Percentiles rank a stretch among this genome's conserved stretches.
phyloP scores from a whole-genome alignment of 2,888 invertebrate species.

The Noctua janthina region DNA sequence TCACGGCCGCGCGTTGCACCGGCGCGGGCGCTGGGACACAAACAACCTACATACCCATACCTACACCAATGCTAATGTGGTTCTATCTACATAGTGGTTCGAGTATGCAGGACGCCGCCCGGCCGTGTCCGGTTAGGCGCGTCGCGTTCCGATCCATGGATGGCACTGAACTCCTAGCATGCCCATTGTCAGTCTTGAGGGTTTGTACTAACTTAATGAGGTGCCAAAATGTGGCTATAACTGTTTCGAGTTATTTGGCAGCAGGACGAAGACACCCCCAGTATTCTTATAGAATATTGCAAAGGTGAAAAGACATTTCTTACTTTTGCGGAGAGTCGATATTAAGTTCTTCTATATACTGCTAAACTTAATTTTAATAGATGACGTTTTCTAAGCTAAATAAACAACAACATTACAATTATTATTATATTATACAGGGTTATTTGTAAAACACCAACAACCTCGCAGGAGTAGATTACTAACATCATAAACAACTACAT shows the following conservation, averaged over 20 bases:
- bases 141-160: slow-evolving; percentile 78
- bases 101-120: slow-evolving; percentile 86
- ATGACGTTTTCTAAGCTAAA: neutral
- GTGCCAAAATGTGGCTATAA: slow-evolving; percentile 20
- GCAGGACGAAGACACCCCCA: neutral
- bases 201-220: slow-evolving; percentile 20
- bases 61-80: slow-evolving; percentile 73
- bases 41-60: slow-evolving; percentile 85
- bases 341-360: neutral
- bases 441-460: too few species aligned
- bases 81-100: slow-evolving; percentile 80
- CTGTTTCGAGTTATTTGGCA: slow-evolving; percentile 10
- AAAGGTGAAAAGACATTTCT: neutral
- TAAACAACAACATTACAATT: neutral
- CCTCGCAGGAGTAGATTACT: too few species aligned
- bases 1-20: slow-evolving; percentile 86
- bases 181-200: slow-evolving; percentile 53
- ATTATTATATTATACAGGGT: neutral
- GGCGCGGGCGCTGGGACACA: slow-evolving; percentile 79
- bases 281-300: neutral
- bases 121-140: slow-evolving; percentile 84
- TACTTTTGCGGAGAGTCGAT: neutral
- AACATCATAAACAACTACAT: too few species aligned
- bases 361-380: neutral
- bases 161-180: slow-evolving; percentile 81